Percentiles rank a stretch among this genome's conserved stretches.
Evolutionary conservation across 2,797 vertebrate genomes (phyloP).

Genomic region (Leptoclinus maculatus): DNA sequence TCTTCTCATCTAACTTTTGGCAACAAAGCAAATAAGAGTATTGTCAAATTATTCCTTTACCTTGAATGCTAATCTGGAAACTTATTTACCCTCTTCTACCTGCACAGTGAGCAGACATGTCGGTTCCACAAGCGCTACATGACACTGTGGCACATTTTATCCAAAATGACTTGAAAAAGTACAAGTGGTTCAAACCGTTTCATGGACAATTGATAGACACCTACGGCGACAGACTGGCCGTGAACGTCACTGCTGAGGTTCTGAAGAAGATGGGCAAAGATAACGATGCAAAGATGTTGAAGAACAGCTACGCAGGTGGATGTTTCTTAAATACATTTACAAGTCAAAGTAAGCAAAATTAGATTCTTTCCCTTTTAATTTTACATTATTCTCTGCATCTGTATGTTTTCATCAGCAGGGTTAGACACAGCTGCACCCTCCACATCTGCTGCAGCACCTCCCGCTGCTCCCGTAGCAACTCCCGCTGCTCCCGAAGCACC

Average conservation of each 20-base stretch:
- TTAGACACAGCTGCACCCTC: background rate
- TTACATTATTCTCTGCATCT: background rate
- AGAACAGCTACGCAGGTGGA: background rate
- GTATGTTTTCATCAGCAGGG: background rate
- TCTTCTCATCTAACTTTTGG: background rate
- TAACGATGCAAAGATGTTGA: background rate
- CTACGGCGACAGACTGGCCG: background rate
- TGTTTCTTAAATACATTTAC: background rate
- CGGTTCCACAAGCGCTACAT: background rate
- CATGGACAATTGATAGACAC: fast-evolving
- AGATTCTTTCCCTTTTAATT: background rate
- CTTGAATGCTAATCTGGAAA: background rate
- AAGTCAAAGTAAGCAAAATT: background rate
- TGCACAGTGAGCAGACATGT: conserved; percentile 50
- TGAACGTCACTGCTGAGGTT: background rate
- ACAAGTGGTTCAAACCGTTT: conserved; percentile 44
- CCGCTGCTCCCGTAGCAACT: background rate
- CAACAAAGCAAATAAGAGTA: background rate
- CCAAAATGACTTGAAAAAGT: fast-evolving
- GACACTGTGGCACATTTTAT: background rate
- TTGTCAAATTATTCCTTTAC: background rate
- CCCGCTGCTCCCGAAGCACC: background rate
- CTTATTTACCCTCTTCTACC: background rate
- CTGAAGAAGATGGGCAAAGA: conserved; percentile 30
- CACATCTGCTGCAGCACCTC: background rate